Conservation (phyloP, 1,140 invertebrate species). For the Heterodera carotae region DNA sequence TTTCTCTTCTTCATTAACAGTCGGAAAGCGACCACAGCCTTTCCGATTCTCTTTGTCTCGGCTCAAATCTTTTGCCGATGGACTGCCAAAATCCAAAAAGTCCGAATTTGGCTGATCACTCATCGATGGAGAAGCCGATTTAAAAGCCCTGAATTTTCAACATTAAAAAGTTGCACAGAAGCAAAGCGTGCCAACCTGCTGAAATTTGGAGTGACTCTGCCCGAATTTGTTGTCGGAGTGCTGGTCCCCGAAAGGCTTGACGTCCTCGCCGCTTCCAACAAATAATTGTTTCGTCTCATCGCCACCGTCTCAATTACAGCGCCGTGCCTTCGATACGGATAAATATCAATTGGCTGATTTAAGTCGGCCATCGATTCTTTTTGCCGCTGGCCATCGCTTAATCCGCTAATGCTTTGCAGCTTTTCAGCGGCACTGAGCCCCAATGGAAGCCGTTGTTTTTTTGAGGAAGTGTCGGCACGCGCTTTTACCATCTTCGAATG, state of each 20-base stretch:
- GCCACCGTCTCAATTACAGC: conserved; percentile 19
- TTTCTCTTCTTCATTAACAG: conserved; percentile 14
- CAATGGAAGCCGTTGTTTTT: neutral
- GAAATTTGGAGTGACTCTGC: conserved; percentile 17
- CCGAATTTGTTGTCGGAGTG: neutral
- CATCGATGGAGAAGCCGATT: neutral
- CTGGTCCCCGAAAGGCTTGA: conserved; percentile 1
- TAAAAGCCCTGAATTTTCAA: neutral
- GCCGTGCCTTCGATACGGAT: conserved; percentile 1
- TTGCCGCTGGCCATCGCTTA: neutral
- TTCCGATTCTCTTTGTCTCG: conserved; percentile 19
- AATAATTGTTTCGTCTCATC: conserved; percentile 11
- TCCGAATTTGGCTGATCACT: neutral
- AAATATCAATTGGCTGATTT: conserved; percentile 11
- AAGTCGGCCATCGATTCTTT: neutral
- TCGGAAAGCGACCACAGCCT: conserved; percentile 27
- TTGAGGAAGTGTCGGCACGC: conserved; percentile 4
- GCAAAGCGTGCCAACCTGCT: neutral
- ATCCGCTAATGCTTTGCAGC: conserved; percentile 2
- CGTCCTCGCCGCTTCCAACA: conserved; percentile 15
- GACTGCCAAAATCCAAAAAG: conserved; percentile 4
- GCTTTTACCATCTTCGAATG: conserved; percentile 17
- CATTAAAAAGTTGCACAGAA: neutral
- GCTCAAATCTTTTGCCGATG: conserved; percentile 2
- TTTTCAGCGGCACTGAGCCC: conserved; percentile 14